Conservation (phyloP, 37 sponge, comb jelly and placozoan species). For the Mnemiopsis leidyi region DNA sequence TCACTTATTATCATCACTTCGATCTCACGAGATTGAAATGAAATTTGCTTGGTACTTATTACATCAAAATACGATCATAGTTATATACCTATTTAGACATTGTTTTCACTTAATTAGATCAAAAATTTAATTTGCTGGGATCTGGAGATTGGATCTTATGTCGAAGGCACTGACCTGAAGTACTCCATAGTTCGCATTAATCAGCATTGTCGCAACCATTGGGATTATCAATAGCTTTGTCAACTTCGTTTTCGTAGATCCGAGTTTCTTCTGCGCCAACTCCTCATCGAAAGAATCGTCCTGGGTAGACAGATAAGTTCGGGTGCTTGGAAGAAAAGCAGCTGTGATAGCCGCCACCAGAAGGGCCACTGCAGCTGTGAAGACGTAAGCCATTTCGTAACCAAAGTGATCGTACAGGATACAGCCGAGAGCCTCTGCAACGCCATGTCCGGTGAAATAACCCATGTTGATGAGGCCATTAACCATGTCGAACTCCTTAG, state of each 20-base stretch:
- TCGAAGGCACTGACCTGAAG: not conserved
- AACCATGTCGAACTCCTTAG: not conserved
- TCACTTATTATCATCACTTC: no score
- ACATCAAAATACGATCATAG: no score
- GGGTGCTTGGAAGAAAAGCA: not conserved
- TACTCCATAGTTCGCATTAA: slow-evolving; percentile 1
- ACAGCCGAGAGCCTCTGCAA: not conserved
- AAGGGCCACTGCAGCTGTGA: not conserved
- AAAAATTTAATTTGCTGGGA: no score
- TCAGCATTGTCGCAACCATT: not conserved
- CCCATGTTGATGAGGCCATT: not conserved
- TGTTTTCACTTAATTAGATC: no score
- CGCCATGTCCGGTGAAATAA: not conserved
- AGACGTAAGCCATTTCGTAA: not conserved
- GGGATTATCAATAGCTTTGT: not conserved
- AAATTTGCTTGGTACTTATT: no score
- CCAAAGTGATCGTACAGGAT: slow-evolving; percentile 23
- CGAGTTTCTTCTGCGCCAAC: not conserved
- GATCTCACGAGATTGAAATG: no score
- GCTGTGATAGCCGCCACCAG: no score
- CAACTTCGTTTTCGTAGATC: not conserved
- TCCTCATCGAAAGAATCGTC: not conserved
- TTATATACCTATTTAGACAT: no score
- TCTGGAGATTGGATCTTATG: no score
- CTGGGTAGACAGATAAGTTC: not conserved